These are phyloP conservation scores for Eptesicus fuscus DNA, from an alignment of 2,113 vertebrate genomes.

Conservation along the genomic window DNA sequence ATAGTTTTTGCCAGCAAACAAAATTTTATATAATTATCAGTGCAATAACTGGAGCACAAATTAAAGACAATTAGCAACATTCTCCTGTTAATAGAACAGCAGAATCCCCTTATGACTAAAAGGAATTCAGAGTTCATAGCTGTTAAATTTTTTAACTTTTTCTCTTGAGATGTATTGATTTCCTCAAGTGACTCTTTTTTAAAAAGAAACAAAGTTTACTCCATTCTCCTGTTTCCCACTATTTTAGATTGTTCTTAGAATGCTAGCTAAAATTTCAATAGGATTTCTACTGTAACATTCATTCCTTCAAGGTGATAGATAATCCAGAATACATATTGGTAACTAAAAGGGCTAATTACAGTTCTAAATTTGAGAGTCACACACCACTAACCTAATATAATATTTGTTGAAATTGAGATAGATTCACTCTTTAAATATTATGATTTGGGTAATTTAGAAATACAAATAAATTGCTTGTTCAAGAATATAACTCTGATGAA, in stretches of 20 bases:
- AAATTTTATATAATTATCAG: slow-evolving; percentile 47
- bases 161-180: neutral
- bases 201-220: slow-evolving; percentile 47
- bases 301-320: neutral
- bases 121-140: slow-evolving; percentile 40
- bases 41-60: slow-evolving; percentile 62
- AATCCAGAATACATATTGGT: neutral
- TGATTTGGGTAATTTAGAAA: neutral
- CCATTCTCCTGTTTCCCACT: neutral
- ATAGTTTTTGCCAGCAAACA: slow-evolving; percentile 46
- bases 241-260: neutral
- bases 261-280: slow-evolving; percentile 4
- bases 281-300: neutral
- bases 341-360: neutral
- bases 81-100: slow-evolving; percentile 28
- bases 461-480: neutral
- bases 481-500: neutral
- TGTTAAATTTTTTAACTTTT: slow-evolving; percentile 42
- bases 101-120: slow-evolving; percentile 40
- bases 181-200: neutral
- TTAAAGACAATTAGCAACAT: slow-evolving; percentile 70
- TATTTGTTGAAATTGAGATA: neutral
- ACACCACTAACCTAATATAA: neutral
- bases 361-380: neutral
- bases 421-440: neutral